Base-by-base conservation (phyloP, 2,888 invertebrate species). In the Metopia argyrocephala region DNA sequence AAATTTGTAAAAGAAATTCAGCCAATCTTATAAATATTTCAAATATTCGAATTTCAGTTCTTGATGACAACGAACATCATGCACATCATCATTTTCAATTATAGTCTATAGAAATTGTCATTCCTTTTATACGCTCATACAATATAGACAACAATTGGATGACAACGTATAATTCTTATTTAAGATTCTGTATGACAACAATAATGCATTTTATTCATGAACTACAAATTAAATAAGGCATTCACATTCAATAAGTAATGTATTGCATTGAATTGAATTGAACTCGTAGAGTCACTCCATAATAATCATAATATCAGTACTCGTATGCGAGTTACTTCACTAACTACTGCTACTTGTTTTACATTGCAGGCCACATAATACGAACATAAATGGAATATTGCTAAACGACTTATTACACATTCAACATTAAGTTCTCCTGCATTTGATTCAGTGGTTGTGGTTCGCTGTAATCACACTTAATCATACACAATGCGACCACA, bases 391-490 rank as follows among this genome's bases (percentile, higher is more conserved):
- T 38, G 38, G 38, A 38, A 38, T 15, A 7, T 57, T 27, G 9
- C 15, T 38, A 15, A 38, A 38, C 38, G 38, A 38, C 38, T 38
- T 38, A 12, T 38, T 38, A 15, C 38, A 38, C 38, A 38, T 15
- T 3, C 38, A 38, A 15, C 15, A 38, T 15, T 38, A 15, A 12
- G 3, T 38, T 38, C 12, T 3, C 12, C 9, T 38, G 38, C 38
- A 3, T 38, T 38, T 38, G 38, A 38, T 38, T 38, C 15, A 15
- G 12, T 38, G 15, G 12, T 15, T 38, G 15, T 74, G 73, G 52
- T 73, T 78, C 74, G 68, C 54, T 45, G 61, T 74, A 79, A 74
- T 79, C 78, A 74, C 68, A 74, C 74, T 75, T 76, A 79, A 79
- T 79, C 75, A 79, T 79, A 79, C 66, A 66, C n/a, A n/a, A n/a